Conservation (phyloP, 1,140 invertebrate genomes). For the Agrypnia vestita region DNA sequence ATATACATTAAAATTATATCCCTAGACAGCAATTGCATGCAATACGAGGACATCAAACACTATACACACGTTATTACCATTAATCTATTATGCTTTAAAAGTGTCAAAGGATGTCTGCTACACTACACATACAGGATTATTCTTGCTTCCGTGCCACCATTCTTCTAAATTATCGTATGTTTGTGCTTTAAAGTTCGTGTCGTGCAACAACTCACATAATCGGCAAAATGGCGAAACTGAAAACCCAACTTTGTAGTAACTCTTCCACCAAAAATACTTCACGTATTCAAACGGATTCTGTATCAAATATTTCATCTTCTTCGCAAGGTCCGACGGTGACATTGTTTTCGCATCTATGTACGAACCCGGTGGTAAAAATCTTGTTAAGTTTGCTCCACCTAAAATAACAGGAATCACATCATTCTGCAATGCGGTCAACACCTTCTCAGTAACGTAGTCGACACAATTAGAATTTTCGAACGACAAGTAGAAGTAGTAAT, state of each 20-base stretch:
- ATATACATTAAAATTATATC: no score
- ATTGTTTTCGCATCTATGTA: slow-evolving; percentile 77
- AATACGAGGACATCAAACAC: no score
- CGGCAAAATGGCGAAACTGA: slow-evolving; percentile 30
- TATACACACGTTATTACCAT: no score
- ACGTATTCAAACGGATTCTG: slow-evolving; percentile 67
- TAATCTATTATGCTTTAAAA: no score
- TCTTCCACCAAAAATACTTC: slow-evolving; percentile 74
- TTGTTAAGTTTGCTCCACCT: slow-evolving; percentile 74
- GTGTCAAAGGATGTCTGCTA: no score
- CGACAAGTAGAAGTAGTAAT: slow-evolving; percentile 78
- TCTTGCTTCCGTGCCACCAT: slow-evolving; percentile 39
- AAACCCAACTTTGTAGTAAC: slow-evolving; percentile 43
- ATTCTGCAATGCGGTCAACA: slow-evolving; percentile 67
- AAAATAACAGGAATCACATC: slow-evolving; percentile 75
- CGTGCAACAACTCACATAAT: slow-evolving; percentile 29
- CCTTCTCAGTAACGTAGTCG: slow-evolving; percentile 77
- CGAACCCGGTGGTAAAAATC: slow-evolving; percentile 70
- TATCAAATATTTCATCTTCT: slow-evolving; percentile 72
- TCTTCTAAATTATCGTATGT: slow-evolving; percentile 21
- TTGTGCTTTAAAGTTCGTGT: slow-evolving; percentile 10
- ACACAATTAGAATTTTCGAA: slow-evolving; percentile 76
- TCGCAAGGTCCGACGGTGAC: slow-evolving; percentile 70
- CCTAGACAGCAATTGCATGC: no score
- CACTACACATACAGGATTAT: slow-evolving; percentile 12